Evolutionary conservation across 1,140 invertebrate genomes (phyloP).

Genomic region (Drosophila yakuba): DNA sequence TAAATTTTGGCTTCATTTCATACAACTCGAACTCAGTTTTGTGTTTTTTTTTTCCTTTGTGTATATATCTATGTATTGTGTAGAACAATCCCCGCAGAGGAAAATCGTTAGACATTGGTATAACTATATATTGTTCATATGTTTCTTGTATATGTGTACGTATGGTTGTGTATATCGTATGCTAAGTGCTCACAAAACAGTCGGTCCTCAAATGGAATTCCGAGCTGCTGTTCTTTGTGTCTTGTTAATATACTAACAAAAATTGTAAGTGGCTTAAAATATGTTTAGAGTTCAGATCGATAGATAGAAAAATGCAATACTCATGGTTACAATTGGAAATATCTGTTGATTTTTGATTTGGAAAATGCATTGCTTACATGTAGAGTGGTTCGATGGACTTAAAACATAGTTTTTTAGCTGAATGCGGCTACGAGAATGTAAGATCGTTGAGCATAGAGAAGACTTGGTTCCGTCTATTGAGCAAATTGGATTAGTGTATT

Average conservation of each 20-base stretch:
- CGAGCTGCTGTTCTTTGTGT: conserved; percentile 11
- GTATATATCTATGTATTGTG: conserved; percentile 14
- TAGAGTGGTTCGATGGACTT: conserved; percentile 25
- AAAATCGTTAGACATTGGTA: conserved; percentile 25
- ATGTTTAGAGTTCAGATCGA: conserved; percentile 34
- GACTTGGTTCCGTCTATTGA: conserved; percentile 42
- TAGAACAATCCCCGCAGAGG: conserved; percentile 10
- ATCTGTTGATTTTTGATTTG: conserved; percentile 35
- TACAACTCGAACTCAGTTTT: conserved; percentile 50
- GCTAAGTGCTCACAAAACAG: conserved; percentile 23
- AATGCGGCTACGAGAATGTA: conserved; percentile 34
- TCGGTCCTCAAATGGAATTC: conserved; percentile 12
- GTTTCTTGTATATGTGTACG: conserved; percentile 50
- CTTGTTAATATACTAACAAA: conserved; percentile 40
- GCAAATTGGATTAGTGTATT: conserved; percentile 56
- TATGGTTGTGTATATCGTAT: conserved; percentile 43
- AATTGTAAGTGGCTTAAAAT: conserved; percentile 54
- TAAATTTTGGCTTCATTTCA: conserved; percentile 77
- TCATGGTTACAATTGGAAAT: conserved; percentile 63
- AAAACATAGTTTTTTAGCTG: conserved; percentile 22
- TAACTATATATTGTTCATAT: conserved; percentile 49
- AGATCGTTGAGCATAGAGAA: conserved; percentile 39
- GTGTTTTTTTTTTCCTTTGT: conserved; percentile 12
- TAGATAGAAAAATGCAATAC: conserved; percentile 69
- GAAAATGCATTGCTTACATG: conserved; percentile 65